Evolutionary conservation across 2,797 vertebrate species (phyloP).

Genomic region (Ptychadena robeensis): DNA sequence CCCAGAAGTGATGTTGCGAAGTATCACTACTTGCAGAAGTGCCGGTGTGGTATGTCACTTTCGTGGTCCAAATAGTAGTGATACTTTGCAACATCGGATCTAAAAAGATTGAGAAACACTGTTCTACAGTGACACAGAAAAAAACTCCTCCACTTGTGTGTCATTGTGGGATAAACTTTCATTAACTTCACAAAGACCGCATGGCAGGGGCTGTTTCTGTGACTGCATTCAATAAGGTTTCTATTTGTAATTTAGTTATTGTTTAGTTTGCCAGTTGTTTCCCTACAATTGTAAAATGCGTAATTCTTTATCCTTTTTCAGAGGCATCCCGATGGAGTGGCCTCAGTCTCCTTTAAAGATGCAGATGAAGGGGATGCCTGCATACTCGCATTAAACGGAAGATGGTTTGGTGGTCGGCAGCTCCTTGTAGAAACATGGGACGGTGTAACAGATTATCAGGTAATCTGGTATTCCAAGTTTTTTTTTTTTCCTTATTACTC

Average conservation of each 20-base stretch:
- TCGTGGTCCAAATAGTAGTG: too few relatives aligned
- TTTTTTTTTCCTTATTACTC: too few relatives aligned
- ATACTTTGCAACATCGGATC: too few relatives aligned
- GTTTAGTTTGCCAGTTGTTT: neutral
- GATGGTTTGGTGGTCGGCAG: conserved; percentile 94
- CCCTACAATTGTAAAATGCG: neutral
- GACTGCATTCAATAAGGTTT: neutral
- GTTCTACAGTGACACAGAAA: too few relatives aligned
- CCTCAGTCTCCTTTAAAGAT: conserved; percentile 91
- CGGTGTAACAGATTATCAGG: conserved; percentile 93
- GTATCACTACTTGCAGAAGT: too few relatives aligned
- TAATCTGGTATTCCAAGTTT: conserved; percentile 63
- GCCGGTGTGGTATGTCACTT: too few relatives aligned
- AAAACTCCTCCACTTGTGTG: too few relatives aligned
- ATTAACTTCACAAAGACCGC: too few relatives aligned
- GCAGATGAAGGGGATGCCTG: conserved; percentile 86
- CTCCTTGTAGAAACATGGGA: conserved; percentile 88
- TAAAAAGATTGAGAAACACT: too few relatives aligned
- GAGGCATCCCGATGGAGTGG: conserved; percentile 93
- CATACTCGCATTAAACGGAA: conserved; percentile 84
- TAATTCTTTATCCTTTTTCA: conserved; percentile 63
- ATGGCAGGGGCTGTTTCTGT: too few relatives aligned
- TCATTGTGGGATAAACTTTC: too few relatives aligned
- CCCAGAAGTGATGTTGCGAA: too few relatives aligned
- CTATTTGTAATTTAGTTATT: neutral